These are phyloP conservation scores for Megaceryle maxima DNA, from an alignment of 2,113 vertebrate genomes.

Conservation along the genomic window DNA sequence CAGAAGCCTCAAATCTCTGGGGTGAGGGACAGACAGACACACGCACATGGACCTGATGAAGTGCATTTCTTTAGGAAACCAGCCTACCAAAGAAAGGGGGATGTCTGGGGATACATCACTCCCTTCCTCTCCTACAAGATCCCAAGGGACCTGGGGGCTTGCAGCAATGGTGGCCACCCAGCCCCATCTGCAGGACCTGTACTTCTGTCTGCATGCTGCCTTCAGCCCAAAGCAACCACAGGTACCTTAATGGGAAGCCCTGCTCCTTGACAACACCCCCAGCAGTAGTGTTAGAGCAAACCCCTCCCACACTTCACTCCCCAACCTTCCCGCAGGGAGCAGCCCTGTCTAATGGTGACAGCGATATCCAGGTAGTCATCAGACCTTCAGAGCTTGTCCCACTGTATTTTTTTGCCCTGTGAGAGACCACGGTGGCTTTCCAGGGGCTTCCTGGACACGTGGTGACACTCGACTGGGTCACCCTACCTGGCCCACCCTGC, in stretches of 20 bases:
- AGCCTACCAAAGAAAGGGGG: not conserved
- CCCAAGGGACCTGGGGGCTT: not conserved
- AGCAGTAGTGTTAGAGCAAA: not conserved
- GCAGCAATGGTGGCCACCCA: not conserved
- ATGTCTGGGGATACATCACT: not conserved
- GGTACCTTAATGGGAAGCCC: not conserved
- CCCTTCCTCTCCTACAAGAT: not conserved
- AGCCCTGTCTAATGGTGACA: not conserved
- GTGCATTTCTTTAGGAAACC: not conserved
- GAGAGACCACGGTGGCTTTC: not conserved
- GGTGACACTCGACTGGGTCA: not conserved
- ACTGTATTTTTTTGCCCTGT: fast-evolving
- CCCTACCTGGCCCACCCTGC: not conserved
- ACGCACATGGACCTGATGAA: not conserved
- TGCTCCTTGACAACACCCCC: not conserved
- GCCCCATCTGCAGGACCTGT: not conserved
- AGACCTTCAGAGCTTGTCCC: not conserved
- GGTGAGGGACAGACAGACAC: not conserved
- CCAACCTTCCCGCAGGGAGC: not conserved
- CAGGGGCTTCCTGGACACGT: not conserved
- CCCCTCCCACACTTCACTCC: not conserved
- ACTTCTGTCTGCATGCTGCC: not conserved
- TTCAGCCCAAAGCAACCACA: fast-evolving
- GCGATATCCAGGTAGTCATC: not conserved
- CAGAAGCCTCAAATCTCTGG: not conserved